Base-by-base conservation (phyloP, 2,797 vertebrate genomes). In the Cercopithecus hamlyni region DNA sequence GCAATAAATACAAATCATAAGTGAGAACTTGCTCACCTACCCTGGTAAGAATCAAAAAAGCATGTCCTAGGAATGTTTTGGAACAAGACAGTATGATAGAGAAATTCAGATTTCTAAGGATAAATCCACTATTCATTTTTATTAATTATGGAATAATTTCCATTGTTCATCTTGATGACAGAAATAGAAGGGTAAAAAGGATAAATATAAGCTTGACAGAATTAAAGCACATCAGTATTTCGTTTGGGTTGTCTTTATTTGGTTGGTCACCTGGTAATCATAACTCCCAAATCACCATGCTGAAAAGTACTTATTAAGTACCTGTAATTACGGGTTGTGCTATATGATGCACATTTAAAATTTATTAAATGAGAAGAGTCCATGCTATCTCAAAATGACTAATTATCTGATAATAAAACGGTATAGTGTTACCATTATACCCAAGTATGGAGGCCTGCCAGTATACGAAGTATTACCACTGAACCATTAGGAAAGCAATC, bases 341-440 rank as follows among this genome's bases (percentile, higher is more conserved):
- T 48, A 0, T 82, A 20, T 58, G 39, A 48, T 70, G 20, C 22
- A 36, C 14, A 75, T 55, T 79, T 94, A 88, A 90, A 64, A 93
- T 61, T 73, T 67, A 52, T 45, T 84, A 89, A 94, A 50, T 50
- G 73, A 70, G 67, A 61, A 57, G 41, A 84, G 36, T 57, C 80
- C 5, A 3, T 84, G 13, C 61, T 79, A 92, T 67, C 52, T 85
- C 73, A 86, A 97, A 93, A 76, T 93, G 67, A 70, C 36, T 88
- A 57, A 50, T 93, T 88, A 88, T 81, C 77, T 87, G 70, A 8
- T 75, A 84, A 95, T 76, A 48, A 84, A 93, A 70, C 30, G 73
- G 61, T 52, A 1, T 36, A 50, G 39, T 79, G 41, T 83, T 73
- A 41, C 17, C 50, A 58, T 88, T 73, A 58, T 95, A 64, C 73